Conservation (phyloP, 2,888 invertebrate species). For the Boloria selene region DNA sequence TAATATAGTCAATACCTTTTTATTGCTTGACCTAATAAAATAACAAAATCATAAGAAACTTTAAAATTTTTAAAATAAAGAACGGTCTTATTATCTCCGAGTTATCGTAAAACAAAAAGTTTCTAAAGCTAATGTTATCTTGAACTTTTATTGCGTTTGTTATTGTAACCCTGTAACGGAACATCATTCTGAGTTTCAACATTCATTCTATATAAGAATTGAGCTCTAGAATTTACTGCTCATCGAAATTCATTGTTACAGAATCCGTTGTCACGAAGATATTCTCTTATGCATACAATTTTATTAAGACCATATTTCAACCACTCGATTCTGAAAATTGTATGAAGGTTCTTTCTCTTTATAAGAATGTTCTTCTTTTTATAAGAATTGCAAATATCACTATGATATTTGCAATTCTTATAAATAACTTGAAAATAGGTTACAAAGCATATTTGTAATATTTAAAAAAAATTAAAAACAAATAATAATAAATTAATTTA, state of each 20-base stretch:
- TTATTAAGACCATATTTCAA: not conserved
- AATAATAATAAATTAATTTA: too few species aligned
- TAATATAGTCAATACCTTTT: slow-evolving; percentile 23
- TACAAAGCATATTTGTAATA: too few species aligned
- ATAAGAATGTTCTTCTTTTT: too few species aligned
- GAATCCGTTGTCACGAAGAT: slow-evolving; percentile 1
- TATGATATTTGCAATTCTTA: too few species aligned
- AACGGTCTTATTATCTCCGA: slow-evolving; percentile 25
- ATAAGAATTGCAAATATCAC: too few species aligned
- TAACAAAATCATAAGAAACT: slow-evolving; percentile 27
- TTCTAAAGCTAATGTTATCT: slow-evolving; percentile 31
- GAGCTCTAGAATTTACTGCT: slow-evolving; percentile 5
- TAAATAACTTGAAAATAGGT: too few species aligned
- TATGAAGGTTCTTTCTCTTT: too few species aligned
- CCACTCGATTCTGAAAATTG: too few species aligned
- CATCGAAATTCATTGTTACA: too few species aligned
- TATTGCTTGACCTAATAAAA: slow-evolving; percentile 26
- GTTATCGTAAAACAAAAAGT: slow-evolving; percentile 27
- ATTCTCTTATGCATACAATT: not conserved
- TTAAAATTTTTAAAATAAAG: slow-evolving; percentile 20
- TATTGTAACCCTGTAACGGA: slow-evolving; percentile 27
- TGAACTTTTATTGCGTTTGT: slow-evolving; percentile 36
- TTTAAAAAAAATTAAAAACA: too few species aligned
- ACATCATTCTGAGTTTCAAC: slow-evolving; percentile 13
- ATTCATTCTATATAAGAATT: not conserved